Conservation (phyloP, 37 sponge, comb jelly and placozoan species). For the Lycopodina hypogea region DNA sequence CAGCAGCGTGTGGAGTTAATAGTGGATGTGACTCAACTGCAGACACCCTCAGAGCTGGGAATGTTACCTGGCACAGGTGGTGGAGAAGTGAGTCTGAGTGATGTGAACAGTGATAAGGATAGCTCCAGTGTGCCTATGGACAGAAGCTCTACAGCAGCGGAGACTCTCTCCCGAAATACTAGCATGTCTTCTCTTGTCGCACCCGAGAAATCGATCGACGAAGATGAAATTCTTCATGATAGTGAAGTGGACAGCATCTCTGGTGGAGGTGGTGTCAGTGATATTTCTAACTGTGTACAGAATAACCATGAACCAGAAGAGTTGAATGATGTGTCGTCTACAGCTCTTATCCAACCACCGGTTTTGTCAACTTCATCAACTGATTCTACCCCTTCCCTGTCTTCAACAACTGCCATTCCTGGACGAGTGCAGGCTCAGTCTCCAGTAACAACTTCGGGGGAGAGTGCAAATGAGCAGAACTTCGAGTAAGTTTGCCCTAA, state of each 20-base stretch:
- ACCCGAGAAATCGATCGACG: conserved; percentile 18
- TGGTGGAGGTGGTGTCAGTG: not conserved
- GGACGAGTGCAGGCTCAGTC: not conserved
- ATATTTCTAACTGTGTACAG: not conserved
- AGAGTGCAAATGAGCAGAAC: no score
- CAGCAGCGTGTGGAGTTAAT: not conserved
- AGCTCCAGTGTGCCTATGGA: conserved; percentile 9
- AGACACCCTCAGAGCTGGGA: not conserved
- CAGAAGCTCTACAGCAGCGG: conserved; percentile 26
- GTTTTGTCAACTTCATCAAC: not conserved
- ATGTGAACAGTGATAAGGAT: conserved; percentile 9
- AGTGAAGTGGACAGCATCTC: not conserved
- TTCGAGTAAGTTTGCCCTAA: no score
- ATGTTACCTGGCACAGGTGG: not conserved
- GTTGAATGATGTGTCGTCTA: not conserved
- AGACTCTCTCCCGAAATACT: conserved; percentile 25
- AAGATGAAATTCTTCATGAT: not conserved
- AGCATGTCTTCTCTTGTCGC: conserved; percentile 23
- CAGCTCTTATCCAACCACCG: not conserved
- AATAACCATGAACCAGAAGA: not conserved
- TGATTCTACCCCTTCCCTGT: not conserved
- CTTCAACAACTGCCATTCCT: not conserved
- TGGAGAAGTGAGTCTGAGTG: not conserved
- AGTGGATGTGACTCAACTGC: not conserved
- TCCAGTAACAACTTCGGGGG: not conserved